A percentile compares a stretch with the other conserved stretches of the same genome.
Conservation (phyloP, 2,888 invertebrate species). For the Yponomeuta plumbellus region DNA sequence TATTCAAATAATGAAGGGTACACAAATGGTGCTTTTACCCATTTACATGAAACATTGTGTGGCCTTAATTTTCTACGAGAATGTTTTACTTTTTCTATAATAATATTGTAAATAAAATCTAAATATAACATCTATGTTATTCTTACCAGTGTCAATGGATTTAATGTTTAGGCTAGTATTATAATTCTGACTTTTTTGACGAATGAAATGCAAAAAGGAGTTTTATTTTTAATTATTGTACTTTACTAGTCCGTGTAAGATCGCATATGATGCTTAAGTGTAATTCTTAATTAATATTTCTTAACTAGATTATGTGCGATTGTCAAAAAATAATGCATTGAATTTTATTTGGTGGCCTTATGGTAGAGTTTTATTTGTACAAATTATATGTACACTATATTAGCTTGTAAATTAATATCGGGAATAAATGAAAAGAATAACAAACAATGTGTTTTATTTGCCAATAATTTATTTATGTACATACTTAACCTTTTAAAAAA, state of each 20-base stretch:
- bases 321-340: slow-evolving; percentile 42
- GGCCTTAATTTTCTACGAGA: slow-evolving; percentile 49
- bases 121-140: slow-evolving; percentile 30
- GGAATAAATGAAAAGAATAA: slow-evolving; percentile 68
- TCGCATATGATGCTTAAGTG: slow-evolving; percentile 60
- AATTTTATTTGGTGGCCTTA: slow-evolving; percentile 34
- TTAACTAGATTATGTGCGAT: slow-evolving; percentile 26
- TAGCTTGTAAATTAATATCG: slow-evolving; percentile 68
- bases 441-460: slow-evolving; percentile 26
- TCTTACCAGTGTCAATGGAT: slow-evolving; percentile 36
- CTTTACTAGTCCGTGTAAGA: slow-evolving; percentile 62
- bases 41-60: slow-evolving; percentile 32
- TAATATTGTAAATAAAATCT: slow-evolving; percentile 62
- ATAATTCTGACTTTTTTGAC: background rate
- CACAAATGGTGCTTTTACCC: slow-evolving; percentile 41
- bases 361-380: slow-evolving; percentile 51
- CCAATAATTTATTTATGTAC: background rate
- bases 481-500: too few species aligned
- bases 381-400: slow-evolving; percentile 65
- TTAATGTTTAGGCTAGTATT: slow-evolving; percentile 1
- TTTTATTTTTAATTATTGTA: slow-evolving; percentile 30
- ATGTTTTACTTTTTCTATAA: slow-evolving; percentile 35
- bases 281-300: background rate
- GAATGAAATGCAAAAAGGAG: slow-evolving; percentile 2
- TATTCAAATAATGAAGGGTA: slow-evolving; percentile 7